A percentile compares a stretch with the other conserved stretches of the same genome.
These are phyloP conservation scores for Bombus huntii DNA, from an alignment of 1,140 invertebrate genomes.

Conservation along the genomic window DNA sequence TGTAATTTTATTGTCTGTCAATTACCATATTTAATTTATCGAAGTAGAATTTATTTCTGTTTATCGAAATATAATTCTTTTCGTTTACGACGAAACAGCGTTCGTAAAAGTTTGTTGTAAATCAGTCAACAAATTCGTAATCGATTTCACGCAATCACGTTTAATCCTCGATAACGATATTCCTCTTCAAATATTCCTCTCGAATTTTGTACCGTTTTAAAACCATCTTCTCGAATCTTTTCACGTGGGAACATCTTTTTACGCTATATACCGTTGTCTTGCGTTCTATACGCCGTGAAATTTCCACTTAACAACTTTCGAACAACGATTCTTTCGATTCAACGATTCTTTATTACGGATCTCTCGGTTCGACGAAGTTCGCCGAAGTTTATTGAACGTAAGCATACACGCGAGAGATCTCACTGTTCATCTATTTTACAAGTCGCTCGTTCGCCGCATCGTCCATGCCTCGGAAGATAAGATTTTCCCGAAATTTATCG, in stretches of 20 bases:
- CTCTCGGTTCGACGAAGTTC: not conserved
- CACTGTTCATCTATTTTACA: constrained; percentile 42
- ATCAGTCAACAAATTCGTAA: too few species aligned
- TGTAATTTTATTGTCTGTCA: not conserved
- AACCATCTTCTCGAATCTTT: not conserved
- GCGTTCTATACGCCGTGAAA: not conserved
- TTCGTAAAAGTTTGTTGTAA: not conserved
- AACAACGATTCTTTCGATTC: not conserved
- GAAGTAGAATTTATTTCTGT: too few species aligned
- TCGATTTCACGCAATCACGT: too few species aligned
- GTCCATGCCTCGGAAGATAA: constrained; percentile 29
- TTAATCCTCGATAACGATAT: not conserved
- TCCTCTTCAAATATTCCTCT: not conserved
- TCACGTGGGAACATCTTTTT: not conserved
- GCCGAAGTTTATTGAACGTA: constrained; percentile 31
- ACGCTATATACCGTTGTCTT: not conserved
- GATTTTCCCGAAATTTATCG: constrained; percentile 57
- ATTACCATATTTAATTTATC: too few species aligned
- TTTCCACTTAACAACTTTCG: constrained; percentile 6
- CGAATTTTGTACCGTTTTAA: not conserved
- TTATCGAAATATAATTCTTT: not conserved
- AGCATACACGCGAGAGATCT: not conserved
- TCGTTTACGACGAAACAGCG: not conserved
- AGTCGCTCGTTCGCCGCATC: constrained; percentile 9
- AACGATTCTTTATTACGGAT: constrained; percentile 36